Percentiles rank a stretch among this genome's conserved stretches.
phyloP scores from a whole-genome alignment of 2,797 vertebrate genomes.

The Myoxocephalus aenaeus region DNA sequence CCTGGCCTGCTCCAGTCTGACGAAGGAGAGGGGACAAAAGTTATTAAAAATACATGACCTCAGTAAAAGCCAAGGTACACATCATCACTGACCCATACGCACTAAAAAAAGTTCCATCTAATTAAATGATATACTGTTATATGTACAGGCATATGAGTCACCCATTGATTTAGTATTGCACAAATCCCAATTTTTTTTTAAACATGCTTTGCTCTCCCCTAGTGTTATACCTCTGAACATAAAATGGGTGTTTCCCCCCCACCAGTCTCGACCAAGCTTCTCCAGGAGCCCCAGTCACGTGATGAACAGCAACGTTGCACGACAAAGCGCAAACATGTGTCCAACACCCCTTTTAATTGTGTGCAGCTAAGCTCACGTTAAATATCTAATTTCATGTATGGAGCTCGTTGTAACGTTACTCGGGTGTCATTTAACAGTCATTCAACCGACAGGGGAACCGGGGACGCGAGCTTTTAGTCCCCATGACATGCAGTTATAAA shows the following conservation, averaged over 20 bases:
- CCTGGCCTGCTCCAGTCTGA: slow-evolving; percentile 84
- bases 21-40: slow-evolving; percentile 73
- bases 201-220: not conserved
- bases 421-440: not conserved
- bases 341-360: not conserved
- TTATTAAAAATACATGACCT: slow-evolving; percentile 75
- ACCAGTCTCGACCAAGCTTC: not conserved
- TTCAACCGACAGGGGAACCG: not conserved
- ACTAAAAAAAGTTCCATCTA: slow-evolving; percentile 13
- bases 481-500: not conserved
- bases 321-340: not conserved
- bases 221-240: not conserved
- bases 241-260: not conserved
- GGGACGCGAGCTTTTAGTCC: not conserved
- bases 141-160: not conserved
- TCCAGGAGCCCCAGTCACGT: not conserved
- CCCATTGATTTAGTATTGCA: not conserved
- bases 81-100: slow-evolving; percentile 33
- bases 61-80: slow-evolving; percentile 42
- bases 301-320: not conserved
- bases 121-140: not conserved
- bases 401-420: not conserved
- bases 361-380: not conserved
- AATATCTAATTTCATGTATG: not conserved
- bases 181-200: not conserved